These are phyloP conservation scores for Drosophila mojavensis DNA, from an alignment of 1,140 invertebrate genomes.

Conservation along the genomic window DNA sequence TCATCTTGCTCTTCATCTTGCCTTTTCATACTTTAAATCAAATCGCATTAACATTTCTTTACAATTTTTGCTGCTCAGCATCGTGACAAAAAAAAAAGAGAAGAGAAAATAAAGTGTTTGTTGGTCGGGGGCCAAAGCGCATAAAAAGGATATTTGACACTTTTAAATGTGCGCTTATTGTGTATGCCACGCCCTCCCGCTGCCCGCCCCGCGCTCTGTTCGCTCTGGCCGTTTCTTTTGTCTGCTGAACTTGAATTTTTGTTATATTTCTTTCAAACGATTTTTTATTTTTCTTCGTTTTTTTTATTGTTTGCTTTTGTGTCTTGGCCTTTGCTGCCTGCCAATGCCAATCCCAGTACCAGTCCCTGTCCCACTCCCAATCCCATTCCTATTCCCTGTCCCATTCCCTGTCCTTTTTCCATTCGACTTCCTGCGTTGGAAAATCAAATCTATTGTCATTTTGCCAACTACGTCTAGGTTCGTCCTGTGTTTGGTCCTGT, in stretches of 20 bases:
- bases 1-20: slow-evolving; percentile 20
- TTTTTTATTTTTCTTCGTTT: slow-evolving; percentile 1
- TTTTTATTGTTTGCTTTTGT: slow-evolving; percentile 79
- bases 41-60: slow-evolving; percentile 83
- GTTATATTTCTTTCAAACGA: slow-evolving; percentile 69
- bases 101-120: slow-evolving; percentile 72
- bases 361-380: slow-evolving; percentile 34
- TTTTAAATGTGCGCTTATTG: slow-evolving; percentile 83
- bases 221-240: slow-evolving; percentile 56
- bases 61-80: slow-evolving; percentile 74
- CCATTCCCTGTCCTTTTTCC: slow-evolving; percentile 30
- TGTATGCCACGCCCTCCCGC: slow-evolving; percentile 45
- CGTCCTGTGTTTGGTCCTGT: slow-evolving; percentile 33
- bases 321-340: slow-evolving; percentile 72
- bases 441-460: slow-evolving; percentile 82
- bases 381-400: slow-evolving; percentile 35
- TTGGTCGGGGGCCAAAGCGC: slow-evolving; percentile 72
- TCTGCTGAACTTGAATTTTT: slow-evolving; percentile 79
- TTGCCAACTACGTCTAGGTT: slow-evolving; percentile 65
- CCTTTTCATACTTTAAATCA: slow-evolving; percentile 77
- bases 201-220: not conserved
- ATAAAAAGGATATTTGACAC: slow-evolving; percentile 83
- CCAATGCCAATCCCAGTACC: slow-evolving; percentile 19
- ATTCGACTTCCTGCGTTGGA: slow-evolving; percentile 51
- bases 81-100: slow-evolving; percentile 61